phyloP scores from a whole-genome alignment of 2,797 vertebrate genomes.

The Etheostoma perlongum region DNA sequence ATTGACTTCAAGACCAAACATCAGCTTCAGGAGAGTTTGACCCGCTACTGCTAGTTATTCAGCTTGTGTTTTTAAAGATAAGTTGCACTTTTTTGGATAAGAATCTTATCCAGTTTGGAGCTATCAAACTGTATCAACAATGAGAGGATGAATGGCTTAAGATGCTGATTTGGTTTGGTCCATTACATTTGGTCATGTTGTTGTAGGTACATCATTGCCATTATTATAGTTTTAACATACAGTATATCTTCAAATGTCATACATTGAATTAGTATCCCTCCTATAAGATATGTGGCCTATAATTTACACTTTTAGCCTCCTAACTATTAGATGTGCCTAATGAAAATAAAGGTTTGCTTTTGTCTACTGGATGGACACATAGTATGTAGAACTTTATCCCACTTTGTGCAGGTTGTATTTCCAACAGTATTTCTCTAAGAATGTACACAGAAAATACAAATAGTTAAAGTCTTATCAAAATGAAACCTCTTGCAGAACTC shows the following conservation, averaged over 20 bases:
- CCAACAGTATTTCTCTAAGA: neutral
- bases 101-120: neutral
- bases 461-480: neutral
- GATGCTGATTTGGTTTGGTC: slow-evolving; percentile 2
- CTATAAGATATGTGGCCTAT: neutral
- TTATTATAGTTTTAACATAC: neutral
- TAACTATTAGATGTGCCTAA: neutral
- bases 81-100: neutral
- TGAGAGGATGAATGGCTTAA: neutral
- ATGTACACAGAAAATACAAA: neutral
- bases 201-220: neutral
- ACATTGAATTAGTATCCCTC: neutral
- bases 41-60: neutral
- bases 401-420: neutral
- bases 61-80: slow-evolving; percentile 17
- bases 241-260: neutral
- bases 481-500: neutral
- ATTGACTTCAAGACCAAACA: neutral
- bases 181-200: neutral
- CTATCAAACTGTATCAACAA: neutral
- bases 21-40: neutral
- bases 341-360: neutral
- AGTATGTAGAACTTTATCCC: neutral
- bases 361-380: neutral
- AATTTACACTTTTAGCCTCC: neutral